phyloP scores from a whole-genome alignment of 2,797 vertebrate species.

The Oryzias dopingdopingensis region DNA sequence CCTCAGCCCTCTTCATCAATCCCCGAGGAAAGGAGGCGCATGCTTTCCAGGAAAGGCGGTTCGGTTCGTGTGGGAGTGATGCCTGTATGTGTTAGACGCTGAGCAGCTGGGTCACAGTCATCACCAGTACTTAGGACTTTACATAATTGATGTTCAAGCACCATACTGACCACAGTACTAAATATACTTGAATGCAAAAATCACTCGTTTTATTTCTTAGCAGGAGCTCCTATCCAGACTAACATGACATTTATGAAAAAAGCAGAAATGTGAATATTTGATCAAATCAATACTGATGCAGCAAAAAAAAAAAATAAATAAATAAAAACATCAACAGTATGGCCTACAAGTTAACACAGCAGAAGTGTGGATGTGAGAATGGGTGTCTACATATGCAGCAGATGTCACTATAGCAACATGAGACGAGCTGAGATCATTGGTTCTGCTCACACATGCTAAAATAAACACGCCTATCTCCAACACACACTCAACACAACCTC shows the following conservation, averaged over 20 bases:
- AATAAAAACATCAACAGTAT: not conserved
- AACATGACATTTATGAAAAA: conserved; percentile 12
- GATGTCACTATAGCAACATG: conserved; percentile 72
- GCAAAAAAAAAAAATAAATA: not conserved
- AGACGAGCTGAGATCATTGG: conserved; percentile 37
- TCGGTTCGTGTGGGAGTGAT: conserved; percentile 12
- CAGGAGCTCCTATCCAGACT: conserved; percentile 12
- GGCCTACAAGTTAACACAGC: not conserved
- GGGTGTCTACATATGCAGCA: conserved; percentile 49
- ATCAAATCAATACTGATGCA: not conserved
- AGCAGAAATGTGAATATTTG: not conserved
- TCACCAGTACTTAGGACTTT: conserved; percentile 51
- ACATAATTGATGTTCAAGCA: conserved; percentile 61
- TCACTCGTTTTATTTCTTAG: too few relatives aligned
- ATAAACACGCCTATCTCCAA: not conserved
- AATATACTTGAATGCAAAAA: conserved; percentile 35
- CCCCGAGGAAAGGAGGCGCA: conserved; percentile 58
- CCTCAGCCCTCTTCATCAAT: conserved; percentile 62
- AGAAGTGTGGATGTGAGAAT: conserved; percentile 10
- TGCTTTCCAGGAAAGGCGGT: conserved; percentile 47
- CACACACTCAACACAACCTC: conserved; percentile 12
- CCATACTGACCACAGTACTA: conserved; percentile 44
- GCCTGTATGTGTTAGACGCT: conserved; percentile 1
- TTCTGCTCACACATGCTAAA: conserved; percentile 7
- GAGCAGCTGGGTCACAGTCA: conserved; percentile 49